Conservation (phyloP, 2,888 invertebrate species). For the Chorisops tibialis region DNA sequence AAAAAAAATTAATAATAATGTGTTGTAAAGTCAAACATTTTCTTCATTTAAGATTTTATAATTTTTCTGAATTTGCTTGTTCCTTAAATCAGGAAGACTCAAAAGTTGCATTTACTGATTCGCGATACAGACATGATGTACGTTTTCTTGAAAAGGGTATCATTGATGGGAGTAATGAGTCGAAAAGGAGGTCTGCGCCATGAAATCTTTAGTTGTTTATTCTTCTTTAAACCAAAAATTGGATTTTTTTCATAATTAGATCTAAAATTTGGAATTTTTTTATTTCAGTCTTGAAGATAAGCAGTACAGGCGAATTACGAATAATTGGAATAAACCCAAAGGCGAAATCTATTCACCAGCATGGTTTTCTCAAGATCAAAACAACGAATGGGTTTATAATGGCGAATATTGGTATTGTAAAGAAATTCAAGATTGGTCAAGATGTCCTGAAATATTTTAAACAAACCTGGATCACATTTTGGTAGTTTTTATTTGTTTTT, state of each 20-base stretch:
- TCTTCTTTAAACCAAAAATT: too few relatives aligned
- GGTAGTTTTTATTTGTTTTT: too few relatives aligned
- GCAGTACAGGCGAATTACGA: conserved; percentile 1
- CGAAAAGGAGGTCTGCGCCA: neutral
- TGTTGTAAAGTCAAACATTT: neutral
- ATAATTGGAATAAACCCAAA: neutral
- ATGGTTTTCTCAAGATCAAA: conserved; percentile 77
- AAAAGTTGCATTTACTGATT: conserved; percentile 89
- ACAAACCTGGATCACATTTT: neutral
- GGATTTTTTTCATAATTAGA: too few relatives aligned
- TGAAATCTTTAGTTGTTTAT: too few relatives aligned
- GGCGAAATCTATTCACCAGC: neutral
- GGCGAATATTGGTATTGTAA: conserved; percentile 89
- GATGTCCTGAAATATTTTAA: conserved; percentile 73
- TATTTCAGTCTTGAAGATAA: conserved; percentile 11
- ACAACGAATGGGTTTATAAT: conserved; percentile 63
- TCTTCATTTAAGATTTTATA: conserved; percentile 56
- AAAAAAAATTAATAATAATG: too few relatives aligned
- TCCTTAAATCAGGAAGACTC: conserved; percentile 89
- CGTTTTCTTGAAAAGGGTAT: conserved; percentile 87
- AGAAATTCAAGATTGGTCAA: conserved; percentile 75
- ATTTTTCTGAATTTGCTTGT: conserved; percentile 86
- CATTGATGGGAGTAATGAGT: neutral
- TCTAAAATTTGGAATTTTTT: neutral
- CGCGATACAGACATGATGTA: conserved; percentile 85